Base-by-base conservation (phyloP, 2,113 vertebrate species). In the Corvus moneduloides region DNA sequence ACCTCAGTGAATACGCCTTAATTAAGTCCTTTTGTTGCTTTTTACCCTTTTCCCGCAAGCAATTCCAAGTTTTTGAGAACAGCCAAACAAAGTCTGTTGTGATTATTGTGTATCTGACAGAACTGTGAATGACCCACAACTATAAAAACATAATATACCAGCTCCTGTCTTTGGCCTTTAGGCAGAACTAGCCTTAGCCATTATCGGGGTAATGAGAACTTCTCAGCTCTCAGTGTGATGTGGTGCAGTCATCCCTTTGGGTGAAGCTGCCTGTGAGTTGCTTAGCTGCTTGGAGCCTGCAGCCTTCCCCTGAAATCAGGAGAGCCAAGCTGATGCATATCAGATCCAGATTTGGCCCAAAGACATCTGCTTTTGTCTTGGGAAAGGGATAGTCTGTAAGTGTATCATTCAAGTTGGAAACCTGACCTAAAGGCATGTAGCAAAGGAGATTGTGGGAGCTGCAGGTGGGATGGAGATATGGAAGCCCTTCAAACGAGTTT, bases 11-110 rank as follows among this genome's bases (percentile, higher is more conserved):
- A 80, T 89, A 22, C 1, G 0, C 44, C 93, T 91, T 96, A 97
- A 96, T 97, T 96, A 95, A 95, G 78, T 95, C 87, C 91, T 94
- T 97, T 96, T 97, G 94, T 95, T 96, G 63, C 78, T 94, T 96
- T 91, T 93, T 77, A 85, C 74, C 63, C 89, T 17, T 73, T 83
- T 49, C 71, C 93, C 59, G 11, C 59, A 66, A 86, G 87, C 90
- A 44, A 94, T 96, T 93, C 85, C 79, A 83, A 93, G 71, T 88
- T 92, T 96, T 94, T 86, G 59, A 88, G 84, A 96, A 92, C 82
- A 94, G 43, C 71, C 72, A 90, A 95, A 87, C 77, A 87, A 93
- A 93, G 75, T 91, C 82, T 91, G 84, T 28, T 80, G 79, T 80
- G 80, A 92, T 93, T 90, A 66, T 92, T 93, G 46, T 69, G 76